phyloP scores from a whole-genome alignment of 2,113 vertebrate genomes.

The Haemorhous mexicanus region DNA sequence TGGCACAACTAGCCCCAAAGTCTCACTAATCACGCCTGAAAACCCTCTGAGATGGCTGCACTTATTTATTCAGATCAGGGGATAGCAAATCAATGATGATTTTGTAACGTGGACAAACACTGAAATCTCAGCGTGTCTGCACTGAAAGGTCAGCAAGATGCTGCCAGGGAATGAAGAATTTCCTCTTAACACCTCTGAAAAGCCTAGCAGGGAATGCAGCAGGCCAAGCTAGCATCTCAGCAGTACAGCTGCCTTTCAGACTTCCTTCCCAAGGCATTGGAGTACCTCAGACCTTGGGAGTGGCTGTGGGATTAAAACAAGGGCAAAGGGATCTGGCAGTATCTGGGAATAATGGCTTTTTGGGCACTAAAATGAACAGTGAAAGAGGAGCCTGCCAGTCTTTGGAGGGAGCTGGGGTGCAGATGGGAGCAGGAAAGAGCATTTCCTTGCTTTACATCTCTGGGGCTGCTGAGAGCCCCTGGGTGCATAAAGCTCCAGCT shows the following conservation, averaged over 20 bases:
- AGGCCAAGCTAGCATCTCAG: background rate
- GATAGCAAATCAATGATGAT: background rate
- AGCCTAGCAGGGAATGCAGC: background rate
- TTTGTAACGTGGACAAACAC: background rate
- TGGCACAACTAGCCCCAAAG: background rate
- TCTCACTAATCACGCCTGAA: background rate
- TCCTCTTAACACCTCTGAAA: background rate
- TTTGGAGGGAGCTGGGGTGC: background rate
- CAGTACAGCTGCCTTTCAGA: background rate
- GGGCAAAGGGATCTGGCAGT: background rate
- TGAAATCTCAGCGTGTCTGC: background rate
- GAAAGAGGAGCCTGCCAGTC: background rate
- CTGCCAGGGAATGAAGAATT: background rate
- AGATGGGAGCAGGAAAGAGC: background rate
- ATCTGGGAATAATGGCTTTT: background rate
- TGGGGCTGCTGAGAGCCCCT: background rate
- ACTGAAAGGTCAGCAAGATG: background rate
- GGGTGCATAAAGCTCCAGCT: background rate
- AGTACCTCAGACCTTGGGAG: background rate
- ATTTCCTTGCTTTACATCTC: background rate
- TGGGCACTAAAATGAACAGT: background rate
- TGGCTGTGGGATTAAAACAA: background rate
- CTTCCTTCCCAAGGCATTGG: background rate
- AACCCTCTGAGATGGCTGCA: background rate
- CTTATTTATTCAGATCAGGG: background rate